Percentiles rank a stretch among this genome's conserved stretches.
Evolutionary conservation across 2,888 invertebrate genomes (phyloP).

Genomic region (Lasioglossum figueresi): DNA sequence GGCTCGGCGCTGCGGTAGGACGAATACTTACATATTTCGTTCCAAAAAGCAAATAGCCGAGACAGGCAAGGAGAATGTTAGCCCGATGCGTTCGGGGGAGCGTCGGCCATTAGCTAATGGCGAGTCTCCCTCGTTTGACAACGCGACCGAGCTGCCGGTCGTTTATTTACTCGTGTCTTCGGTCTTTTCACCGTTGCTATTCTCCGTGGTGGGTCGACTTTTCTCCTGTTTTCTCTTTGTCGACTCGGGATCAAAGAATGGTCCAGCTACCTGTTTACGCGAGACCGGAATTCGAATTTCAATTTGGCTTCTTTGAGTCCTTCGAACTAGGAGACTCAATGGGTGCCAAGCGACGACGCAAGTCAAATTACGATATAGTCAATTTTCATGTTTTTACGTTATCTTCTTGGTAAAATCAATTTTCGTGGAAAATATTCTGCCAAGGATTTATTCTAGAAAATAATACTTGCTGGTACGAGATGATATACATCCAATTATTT

Average conservation of each 20-base stretch:
- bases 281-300: background rate
- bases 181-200: constrained; percentile 42
- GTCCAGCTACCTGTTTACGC: constrained; percentile 12
- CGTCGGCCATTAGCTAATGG: constrained; percentile 61
- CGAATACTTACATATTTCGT: background rate
- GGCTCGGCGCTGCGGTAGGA: background rate
- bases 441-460: too few relatives aligned
- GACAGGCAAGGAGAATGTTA: background rate
- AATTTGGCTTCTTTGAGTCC: background rate
- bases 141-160: constrained; percentile 43
- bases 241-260: constrained; percentile 8
- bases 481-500: too few relatives aligned
- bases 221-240: constrained; percentile 18
- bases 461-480: too few relatives aligned
- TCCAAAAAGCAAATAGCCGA: background rate
- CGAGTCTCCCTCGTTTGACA: constrained; percentile 63
- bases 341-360: background rate
- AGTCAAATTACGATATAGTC: background rate
- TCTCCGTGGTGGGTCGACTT: constrained; percentile 12
- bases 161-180: constrained; percentile 66
- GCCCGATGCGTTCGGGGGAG: constrained; percentile 14
- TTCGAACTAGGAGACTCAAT: background rate
- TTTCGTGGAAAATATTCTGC: background rate
- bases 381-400: background rate
- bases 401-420: background rate